These are phyloP conservation scores for Oscheius onirici DNA, from an alignment of 2,888 invertebrate genomes.

Conservation along the genomic window DNA sequence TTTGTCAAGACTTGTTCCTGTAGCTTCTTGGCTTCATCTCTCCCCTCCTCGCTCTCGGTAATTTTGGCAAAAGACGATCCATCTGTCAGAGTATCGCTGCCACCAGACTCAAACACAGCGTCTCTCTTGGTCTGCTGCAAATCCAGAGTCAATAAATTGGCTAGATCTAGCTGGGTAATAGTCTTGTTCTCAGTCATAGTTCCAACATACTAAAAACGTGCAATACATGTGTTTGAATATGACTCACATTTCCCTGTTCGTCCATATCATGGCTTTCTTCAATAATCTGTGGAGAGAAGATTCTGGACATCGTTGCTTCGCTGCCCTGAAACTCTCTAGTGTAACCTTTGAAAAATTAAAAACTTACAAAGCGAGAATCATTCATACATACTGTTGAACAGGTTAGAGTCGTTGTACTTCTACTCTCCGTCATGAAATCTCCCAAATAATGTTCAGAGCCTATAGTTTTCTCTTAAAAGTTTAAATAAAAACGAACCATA, in stretches of 20 bases:
- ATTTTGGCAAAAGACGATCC: constrained; percentile 25
- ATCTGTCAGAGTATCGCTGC: constrained; percentile 27
- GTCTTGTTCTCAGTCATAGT: not conserved
- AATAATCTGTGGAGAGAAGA: constrained; percentile 9
- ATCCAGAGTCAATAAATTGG: not conserved
- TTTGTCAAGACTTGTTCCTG: constrained; percentile 13
- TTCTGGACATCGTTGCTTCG: constrained; percentile 12
- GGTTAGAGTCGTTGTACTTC: constrained; percentile 45
- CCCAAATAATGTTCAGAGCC: constrained; percentile 32
- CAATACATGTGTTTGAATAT: not conserved
- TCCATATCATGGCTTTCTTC: constrained; percentile 20
- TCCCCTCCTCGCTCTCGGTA: not conserved
- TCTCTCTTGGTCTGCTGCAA: constrained; percentile 8
- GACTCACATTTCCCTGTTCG: constrained; percentile 25
- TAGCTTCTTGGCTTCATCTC: not conserved
- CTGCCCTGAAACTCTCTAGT: constrained; percentile 14
- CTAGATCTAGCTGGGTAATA: not conserved
- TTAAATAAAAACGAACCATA: not conserved
- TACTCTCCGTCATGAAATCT: constrained; percentile 59
- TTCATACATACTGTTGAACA: constrained; percentile 39
- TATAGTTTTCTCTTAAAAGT: not conserved
- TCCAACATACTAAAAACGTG: constrained; percentile 20
- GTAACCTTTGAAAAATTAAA: not conserved
- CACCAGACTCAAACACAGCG: not conserved
- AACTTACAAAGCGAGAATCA: constrained; percentile 40